Evolutionary conservation across 1,140 invertebrate genomes (phyloP), one percentile per base, ranked within the genome.

Genomic region (Drosophila triauraria): DNA sequence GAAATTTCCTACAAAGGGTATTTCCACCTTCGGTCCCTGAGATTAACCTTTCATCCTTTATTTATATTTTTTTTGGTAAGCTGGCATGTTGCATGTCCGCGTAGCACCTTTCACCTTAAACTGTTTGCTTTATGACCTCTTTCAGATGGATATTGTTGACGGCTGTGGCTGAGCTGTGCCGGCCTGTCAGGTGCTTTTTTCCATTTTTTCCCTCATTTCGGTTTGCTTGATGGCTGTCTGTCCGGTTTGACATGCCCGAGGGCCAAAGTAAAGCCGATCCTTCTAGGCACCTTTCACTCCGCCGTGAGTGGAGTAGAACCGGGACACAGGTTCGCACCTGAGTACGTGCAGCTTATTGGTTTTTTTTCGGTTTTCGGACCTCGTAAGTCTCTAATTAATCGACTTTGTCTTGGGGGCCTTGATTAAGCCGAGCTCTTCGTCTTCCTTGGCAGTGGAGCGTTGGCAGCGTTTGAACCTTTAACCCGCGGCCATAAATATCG

Each of bases 81-180:
- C 38, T 69, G 65, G 20, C 44, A 57, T 72, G 65, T 82, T 62
- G 60, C 75, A 69, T 59, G 60, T 85, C 75, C 72, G 80, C 83
- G 74, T 42, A 69, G 84, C 84, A 88, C 85, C 85, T 88, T 88
- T 88, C 85, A 88, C 85, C 85, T 79, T 90, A 88, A 88, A 85
- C 83, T 85, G 81, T 83, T 80, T 88, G 85, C 74, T 90, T 88
- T 88, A 88, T 87, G 84, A 87, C 84, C 85, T 78, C 84, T 64
- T 90, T 90, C 80, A 78, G 68, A 68, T 70, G 63, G 48, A 75
- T 67, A 64, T 76, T 65, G 57, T 82, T 75, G 78, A 64, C 46
- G 47, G 42, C 57, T 74, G 47, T 23, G 62, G 68, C 35, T 50
- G 35, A 10, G 53, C 53, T 35, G 53, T 58, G 64, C 25, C 71